These are phyloP conservation scores for Eubucco bourcierii DNA, from an alignment of 2,113 vertebrate species.

Conservation along the genomic window DNA sequence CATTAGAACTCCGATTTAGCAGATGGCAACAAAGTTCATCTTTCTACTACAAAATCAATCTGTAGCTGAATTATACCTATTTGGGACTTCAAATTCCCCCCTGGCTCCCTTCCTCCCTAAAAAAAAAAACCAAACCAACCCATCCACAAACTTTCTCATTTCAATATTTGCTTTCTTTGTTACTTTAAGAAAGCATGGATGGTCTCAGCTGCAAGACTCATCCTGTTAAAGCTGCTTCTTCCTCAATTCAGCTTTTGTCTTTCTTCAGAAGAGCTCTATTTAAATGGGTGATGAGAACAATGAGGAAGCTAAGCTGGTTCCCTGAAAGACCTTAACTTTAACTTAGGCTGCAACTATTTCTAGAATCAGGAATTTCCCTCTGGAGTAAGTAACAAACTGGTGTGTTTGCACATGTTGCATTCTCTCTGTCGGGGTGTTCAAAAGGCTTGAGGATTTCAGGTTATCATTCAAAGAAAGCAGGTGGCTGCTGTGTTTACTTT, in stretches of 20 bases:
- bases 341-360: background rate
- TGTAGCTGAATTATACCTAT: background rate
- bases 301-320: background rate
- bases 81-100: background rate
- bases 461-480: background rate
- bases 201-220: background rate
- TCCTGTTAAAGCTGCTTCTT: background rate
- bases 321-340: background rate
- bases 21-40: background rate
- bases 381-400: background rate
- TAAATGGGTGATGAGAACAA: background rate
- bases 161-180: background rate
- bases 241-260: background rate
- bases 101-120: too few species aligned
- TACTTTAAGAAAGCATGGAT: background rate
- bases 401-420: background rate
- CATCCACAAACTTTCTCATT: background rate
- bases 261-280: background rate
- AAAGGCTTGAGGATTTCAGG: background rate
- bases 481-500: background rate
- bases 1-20: background rate
- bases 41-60: background rate
- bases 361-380: background rate
- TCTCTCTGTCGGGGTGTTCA: background rate
- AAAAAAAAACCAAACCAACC: background rate